Base-by-base conservation (phyloP, 1,140 invertebrate genomes). In the fruit fly (Drosophila melanogaster) region DNA sequence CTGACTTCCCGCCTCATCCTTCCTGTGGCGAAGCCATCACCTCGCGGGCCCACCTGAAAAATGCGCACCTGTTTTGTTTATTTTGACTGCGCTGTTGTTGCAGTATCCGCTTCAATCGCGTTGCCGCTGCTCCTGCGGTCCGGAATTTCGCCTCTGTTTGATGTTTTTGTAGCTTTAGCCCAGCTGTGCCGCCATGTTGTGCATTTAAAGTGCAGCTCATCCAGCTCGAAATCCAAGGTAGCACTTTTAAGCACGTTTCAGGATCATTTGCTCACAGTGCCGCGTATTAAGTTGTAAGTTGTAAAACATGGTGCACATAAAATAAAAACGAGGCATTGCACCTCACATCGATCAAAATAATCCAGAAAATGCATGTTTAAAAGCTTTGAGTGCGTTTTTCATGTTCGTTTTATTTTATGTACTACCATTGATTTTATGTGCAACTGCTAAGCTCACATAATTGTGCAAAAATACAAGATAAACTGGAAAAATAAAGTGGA, bases 41-140 rank as follows among this genome's bases (percentile, higher is more conserved):
- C 54, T 35, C 49, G 17, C 17, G 17, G 22, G 40, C 22, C 11
- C 44, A 33, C 59, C 69, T 72, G 79, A 75, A 86, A 81, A 87
- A 81, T 86, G 83, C 71, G 71, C 83, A 86, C 83, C 83, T 86
- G 83, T 69, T 87, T 87, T 87, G 83, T 87, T 87, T 79, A 87
- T 86, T 83, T 86, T 85, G 83, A 78, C 64, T 81, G 46, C 40
- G 67, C 22, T 77, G 61, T 51, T 71, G 47, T 58, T 79, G 46
- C 40, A 43, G 78, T 19, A 44, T 67, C 60, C 64, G 64, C 64
- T 67, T 65, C 62, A 69, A 69, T 69, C 47, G 33, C 30, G 53
- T 35, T 77, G 56, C 37, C 57, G 54, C 43, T 54, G 41, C 33
- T 59, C 19, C 33, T 50, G 66, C 26, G 47, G 61, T 69, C 38